Conservation (phyloP, 2,797 vertebrate genomes). For the Perdix hodgsoniae region DNA sequence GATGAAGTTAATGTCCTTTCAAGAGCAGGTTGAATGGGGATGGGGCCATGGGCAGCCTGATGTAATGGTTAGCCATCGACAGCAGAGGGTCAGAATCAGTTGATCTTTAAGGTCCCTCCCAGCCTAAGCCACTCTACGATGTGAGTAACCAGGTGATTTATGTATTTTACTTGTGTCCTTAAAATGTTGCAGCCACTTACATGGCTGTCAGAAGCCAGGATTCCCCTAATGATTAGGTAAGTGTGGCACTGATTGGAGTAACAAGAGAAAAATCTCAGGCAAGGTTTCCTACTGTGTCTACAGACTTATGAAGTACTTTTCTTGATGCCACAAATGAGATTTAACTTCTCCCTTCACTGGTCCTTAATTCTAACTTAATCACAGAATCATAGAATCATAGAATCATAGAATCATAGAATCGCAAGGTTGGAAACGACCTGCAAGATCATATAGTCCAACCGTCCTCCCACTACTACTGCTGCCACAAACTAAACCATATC, state of each 20-base stretch:
- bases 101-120: too few species aligned
- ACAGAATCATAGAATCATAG: too few species aligned
- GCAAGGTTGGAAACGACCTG: too few species aligned
- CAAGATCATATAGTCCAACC: too few species aligned
- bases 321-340: neutral
- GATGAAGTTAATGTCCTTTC: neutral
- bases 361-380: neutral
- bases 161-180: neutral
- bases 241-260: neutral
- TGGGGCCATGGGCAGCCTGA: too few species aligned
- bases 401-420: too few species aligned
- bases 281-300: neutral
- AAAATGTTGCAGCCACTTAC: neutral
- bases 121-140: neutral
- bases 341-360: neutral
- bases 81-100: too few species aligned
- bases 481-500: too few species aligned
- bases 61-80: too few species aligned
- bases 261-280: neutral
- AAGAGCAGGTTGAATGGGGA: too few species aligned
- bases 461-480: too few species aligned
- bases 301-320: neutral
- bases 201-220: neutral
- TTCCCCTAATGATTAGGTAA: neutral
- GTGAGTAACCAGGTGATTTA: neutral